Evolutionary conservation across 2,113 vertebrate genomes (phyloP).

Genomic region (Megaceryle maxima): DNA sequence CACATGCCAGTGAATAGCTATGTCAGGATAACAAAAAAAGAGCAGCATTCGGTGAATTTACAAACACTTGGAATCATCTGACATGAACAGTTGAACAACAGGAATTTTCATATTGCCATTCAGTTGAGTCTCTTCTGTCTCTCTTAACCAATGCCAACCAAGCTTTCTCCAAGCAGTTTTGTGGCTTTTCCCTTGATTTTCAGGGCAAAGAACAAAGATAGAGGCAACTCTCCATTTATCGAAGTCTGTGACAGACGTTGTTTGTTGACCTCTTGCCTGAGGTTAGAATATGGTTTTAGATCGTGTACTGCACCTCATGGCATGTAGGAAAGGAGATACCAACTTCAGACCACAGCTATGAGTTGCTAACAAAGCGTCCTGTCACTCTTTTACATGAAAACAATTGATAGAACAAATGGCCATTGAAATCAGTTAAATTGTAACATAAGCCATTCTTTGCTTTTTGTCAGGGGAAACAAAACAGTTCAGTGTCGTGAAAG

Average conservation of each 20-base stretch:
- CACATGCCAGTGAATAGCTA: slow-evolving; percentile 14
- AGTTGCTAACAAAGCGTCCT: slow-evolving; percentile 2
- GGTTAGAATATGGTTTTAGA: not conserved
- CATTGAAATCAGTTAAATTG: not conserved
- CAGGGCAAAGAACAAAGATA: not conserved
- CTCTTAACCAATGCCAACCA: not conserved
- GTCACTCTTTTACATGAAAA: not conserved
- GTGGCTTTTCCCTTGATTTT: not conserved
- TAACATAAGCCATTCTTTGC: not conserved
- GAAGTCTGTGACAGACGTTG: not conserved
- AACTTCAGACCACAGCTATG: not conserved
- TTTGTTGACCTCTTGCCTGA: not conserved
- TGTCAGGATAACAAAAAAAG: not conserved
- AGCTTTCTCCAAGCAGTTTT: not conserved
- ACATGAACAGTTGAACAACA: not conserved
- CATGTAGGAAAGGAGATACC: not conserved
- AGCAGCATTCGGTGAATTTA: slow-evolving; percentile 1
- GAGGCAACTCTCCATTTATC: not conserved
- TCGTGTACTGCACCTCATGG: not conserved
- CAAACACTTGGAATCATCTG: not conserved
- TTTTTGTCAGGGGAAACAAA: slow-evolving; percentile 4
- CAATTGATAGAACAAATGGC: not conserved
- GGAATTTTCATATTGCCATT: not conserved
- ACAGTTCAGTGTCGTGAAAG: slow-evolving; percentile 1
- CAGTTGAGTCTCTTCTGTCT: not conserved